Evolutionary conservation across 2,888 invertebrate genomes (phyloP).

Genomic region (Ormyrus rosae): DNA sequence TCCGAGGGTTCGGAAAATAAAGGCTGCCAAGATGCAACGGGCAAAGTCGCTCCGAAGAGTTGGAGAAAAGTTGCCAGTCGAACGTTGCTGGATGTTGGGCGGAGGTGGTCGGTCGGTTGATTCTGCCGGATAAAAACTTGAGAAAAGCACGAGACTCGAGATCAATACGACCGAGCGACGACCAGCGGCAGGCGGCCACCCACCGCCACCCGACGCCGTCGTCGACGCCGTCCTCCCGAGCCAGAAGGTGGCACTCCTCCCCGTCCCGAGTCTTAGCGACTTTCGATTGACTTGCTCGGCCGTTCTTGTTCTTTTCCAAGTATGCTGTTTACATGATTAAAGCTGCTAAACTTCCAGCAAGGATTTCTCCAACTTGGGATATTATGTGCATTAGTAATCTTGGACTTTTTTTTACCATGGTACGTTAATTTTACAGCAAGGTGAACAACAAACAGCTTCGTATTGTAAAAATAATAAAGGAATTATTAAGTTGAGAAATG

Average conservation of each 20-base stretch:
- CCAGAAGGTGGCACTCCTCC: conserved; percentile 48
- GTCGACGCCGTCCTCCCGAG: conserved; percentile 49
- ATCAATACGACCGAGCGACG: conserved; percentile 73
- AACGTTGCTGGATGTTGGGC: conserved; percentile 54
- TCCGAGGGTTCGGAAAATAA: neutral
- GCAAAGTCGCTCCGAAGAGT: conserved; percentile 62
- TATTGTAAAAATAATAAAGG: too few species aligned
- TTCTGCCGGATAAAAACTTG: conserved; percentile 74
- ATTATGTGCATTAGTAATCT: neutral
- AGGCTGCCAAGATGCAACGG: neutral
- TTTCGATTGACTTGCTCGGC: conserved; percentile 38
- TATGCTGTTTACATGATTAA: neutral
- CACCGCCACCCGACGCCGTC: conserved; percentile 39
- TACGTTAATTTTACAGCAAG: too few species aligned
- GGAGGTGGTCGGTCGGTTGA: conserved; percentile 66
- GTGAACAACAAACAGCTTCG: too few species aligned
- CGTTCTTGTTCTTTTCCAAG: conserved; percentile 7
- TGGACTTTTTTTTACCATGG: neutral
- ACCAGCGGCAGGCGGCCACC: conserved; percentile 54
- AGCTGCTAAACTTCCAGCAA: too few species aligned
- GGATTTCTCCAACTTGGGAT: too few species aligned
- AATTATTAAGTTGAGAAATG: too few species aligned
- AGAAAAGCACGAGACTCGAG: conserved; percentile 75
- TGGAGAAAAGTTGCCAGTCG: conserved; percentile 69
- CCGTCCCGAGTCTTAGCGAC: conserved; percentile 46